phyloP scores from a whole-genome alignment of 2,888 invertebrate genomes.

The Timandra comae region DNA sequence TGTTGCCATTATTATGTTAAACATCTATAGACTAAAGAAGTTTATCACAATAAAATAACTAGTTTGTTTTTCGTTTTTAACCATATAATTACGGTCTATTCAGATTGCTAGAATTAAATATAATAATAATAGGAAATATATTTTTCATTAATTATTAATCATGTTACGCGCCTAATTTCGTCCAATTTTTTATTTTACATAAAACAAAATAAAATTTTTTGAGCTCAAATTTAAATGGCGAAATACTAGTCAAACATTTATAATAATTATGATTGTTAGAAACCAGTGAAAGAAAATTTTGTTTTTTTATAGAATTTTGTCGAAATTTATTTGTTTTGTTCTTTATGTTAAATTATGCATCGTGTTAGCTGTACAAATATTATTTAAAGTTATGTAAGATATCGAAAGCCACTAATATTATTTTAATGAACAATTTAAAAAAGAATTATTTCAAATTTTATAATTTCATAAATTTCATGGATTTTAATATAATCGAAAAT shows the following conservation, averaged over 20 bases:
- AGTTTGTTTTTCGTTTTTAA: conserved; percentile 3
- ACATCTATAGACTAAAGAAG: conserved; percentile 6
- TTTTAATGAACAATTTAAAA: too few relatives aligned
- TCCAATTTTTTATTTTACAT: conserved; percentile 15
- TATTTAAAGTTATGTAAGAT: too few relatives aligned
- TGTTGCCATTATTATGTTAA: neutral
- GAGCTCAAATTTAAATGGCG: conserved; percentile 22
- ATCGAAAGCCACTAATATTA: too few relatives aligned
- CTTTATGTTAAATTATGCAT: neutral
- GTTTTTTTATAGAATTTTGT: conserved; percentile 3
- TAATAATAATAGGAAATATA: conserved; percentile 9
- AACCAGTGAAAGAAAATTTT: conserved; percentile 13
- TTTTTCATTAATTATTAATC: conserved; percentile 11
- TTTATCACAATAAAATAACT: conserved; percentile 8
- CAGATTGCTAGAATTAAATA: conserved; percentile 9
- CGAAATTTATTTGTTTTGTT: conserved; percentile 3
- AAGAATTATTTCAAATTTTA: too few relatives aligned
- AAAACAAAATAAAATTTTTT: conserved; percentile 13
- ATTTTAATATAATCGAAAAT: too few relatives aligned
- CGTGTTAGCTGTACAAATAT: neutral
- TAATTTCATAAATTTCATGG: too few relatives aligned
- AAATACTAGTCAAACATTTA: conserved; percentile 22
- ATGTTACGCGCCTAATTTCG: conserved; percentile 14
- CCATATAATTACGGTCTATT: conserved; percentile 12
- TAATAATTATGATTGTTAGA: conserved; percentile 13